These are phyloP conservation scores for Drosophila triauraria DNA, from an alignment of 1,140 invertebrate species.

Conservation along the genomic window DNA sequence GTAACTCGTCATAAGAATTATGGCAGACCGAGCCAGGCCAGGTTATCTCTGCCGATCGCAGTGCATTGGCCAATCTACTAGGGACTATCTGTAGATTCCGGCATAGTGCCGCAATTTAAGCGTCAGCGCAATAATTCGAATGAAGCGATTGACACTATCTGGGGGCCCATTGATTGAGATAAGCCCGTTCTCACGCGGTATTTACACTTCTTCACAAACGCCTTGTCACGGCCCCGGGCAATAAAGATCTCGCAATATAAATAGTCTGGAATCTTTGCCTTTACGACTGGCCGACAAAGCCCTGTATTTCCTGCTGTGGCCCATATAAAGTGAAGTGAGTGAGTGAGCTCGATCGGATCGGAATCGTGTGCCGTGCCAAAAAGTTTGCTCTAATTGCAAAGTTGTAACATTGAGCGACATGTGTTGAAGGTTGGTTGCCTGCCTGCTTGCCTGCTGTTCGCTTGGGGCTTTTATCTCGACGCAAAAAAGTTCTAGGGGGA, in stretches of 20 bases:
- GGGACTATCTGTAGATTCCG: conserved; percentile 6
- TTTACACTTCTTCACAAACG: conserved; percentile 41
- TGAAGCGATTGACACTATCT: conserved; percentile 57
- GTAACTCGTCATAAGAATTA: background rate
- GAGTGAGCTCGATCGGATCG: background rate
- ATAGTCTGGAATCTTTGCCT: conserved; percentile 42
- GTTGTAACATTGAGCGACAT: conserved; percentile 59
- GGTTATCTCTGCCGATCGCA: conserved; percentile 6
- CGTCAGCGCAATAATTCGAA: conserved; percentile 42
- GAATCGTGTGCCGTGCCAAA: conserved; percentile 17
- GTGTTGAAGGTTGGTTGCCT: conserved; percentile 31
- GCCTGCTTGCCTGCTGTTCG: conserved; percentile 7
- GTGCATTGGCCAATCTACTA: conserved; percentile 25
- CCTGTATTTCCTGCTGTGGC: conserved; percentile 31
- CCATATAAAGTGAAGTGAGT: conserved; percentile 21
- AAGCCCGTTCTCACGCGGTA: conserved; percentile 56
- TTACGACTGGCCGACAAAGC: conserved; percentile 38
- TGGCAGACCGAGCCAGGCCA: background rate
- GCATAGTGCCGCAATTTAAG: conserved; percentile 43
- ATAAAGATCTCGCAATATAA: conserved; percentile 40
- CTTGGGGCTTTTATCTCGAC: conserved; percentile 37
- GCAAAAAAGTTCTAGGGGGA: conserved; percentile 22
- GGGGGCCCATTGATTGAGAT: conserved; percentile 38
- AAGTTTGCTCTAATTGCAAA: conserved; percentile 57
- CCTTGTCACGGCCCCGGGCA: conserved; percentile 41